Evolutionary conservation across 2,797 vertebrate genomes (phyloP), one percentile per base, ranked within the genome.

Genomic region (Lophius americanus): DNA sequence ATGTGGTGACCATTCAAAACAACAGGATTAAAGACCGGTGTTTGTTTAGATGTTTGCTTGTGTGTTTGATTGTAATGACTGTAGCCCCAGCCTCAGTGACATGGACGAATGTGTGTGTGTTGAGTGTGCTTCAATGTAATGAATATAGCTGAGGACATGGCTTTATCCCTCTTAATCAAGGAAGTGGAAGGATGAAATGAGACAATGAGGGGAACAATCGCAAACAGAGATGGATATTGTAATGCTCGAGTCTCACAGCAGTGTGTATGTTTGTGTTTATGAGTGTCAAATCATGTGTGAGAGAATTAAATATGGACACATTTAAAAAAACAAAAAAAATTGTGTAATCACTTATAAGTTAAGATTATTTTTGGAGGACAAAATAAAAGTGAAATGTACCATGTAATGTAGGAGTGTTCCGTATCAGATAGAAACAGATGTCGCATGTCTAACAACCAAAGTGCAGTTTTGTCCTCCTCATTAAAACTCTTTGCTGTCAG

Each of bases 11-110:
- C 60, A 73, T 84, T 85, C 65, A 87, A 87, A 89, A 91, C 86
- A 89, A 90, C 77, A 79, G 85, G 88, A 90, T 89, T 90, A 89
- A 70, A 72, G 54, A 42, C 60, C 78, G 79, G 76, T 83, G 82
- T 89, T 91, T 89, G 79, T 89, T 88, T 88, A 88, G 70, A 89
- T 88, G 81, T 84, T 78, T 89, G 79, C 88, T 78, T 85, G 64
- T 66, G 79, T 68, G 12, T 80, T 84, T 84, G 79, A 78, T 75
- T 85, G 82, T 82, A 83, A 86, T 84, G 76, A 86, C 68, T 55
- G 77, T 60, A 64, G 63, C 41, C 35, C 39, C 69, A 73, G 70
- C 66, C 50, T n/a, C 60, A 50, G 13, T 65, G 48, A 70, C 56
- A 55, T 32, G 54, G 5, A 12, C n/a, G 41, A 11, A 37, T 56